Evolutionary conservation across 2,797 vertebrate genomes (phyloP).

Genomic region (Xenentodon cancila): DNA sequence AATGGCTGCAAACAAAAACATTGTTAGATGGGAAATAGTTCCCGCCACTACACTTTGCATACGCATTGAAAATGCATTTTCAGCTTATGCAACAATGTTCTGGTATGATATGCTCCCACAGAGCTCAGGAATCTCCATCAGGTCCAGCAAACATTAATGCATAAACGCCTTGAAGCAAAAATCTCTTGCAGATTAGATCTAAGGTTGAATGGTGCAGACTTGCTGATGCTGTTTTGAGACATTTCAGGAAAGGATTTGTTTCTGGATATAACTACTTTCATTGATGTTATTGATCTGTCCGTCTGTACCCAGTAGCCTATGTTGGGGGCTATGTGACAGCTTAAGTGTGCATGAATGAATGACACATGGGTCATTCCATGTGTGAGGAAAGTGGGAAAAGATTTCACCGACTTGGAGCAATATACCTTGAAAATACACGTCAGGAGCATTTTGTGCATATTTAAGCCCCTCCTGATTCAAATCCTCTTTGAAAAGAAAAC

Average conservation of each 20-base stretch:
- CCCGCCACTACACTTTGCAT: conserved; percentile 12
- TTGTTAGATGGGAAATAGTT: conserved; percentile 26
- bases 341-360: conserved; percentile 9
- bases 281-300: conserved; percentile 55
- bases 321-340: conserved; percentile 6
- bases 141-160: conserved; percentile 20
- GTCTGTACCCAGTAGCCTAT: conserved; percentile 23
- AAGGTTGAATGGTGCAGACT: conserved; percentile 33
- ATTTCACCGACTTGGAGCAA: too few relatives aligned
- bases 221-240: conserved; percentile 35
- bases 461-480: conserved; percentile 46
- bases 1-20: conserved; percentile 42
- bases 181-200: conserved; percentile 40
- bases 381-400: conserved; percentile 16
- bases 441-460: conserved; percentile 31
- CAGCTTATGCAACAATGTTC: conserved; percentile 15
- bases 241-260: conserved; percentile 56
- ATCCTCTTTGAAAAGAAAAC: conserved; percentile 61
- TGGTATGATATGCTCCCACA: conserved; percentile 15
- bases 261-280: conserved; percentile 48
- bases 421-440: conserved; percentile 16
- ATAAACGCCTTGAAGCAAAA: conserved; percentile 31
- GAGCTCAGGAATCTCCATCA: not conserved
- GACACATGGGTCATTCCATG: conserved; percentile 5
- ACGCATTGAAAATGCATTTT: conserved; percentile 16